Evolutionary conservation across 2,888 invertebrate species (phyloP).

Genomic region (Drepanosiphum platanoidis): DNA sequence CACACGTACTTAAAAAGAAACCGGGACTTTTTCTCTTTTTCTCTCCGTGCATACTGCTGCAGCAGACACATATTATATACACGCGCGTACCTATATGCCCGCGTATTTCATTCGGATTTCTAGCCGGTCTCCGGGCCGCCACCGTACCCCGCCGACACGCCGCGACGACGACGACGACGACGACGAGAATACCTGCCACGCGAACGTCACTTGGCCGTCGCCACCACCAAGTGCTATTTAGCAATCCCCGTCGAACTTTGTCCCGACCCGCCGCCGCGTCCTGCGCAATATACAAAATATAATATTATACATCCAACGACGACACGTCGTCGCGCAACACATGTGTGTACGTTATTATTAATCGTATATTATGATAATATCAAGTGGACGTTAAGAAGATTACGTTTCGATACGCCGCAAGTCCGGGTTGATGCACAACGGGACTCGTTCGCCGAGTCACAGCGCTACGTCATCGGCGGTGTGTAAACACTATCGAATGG

Average conservation of each 20-base stretch:
- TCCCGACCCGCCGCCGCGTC: neutral
- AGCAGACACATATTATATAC: neutral
- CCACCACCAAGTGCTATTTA: neutral
- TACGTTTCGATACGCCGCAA: neutral
- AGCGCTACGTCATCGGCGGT: neutral
- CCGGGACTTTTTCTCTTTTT: neutral
- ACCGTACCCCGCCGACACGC: neutral
- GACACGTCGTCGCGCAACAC: neutral
- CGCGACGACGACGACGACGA: no score
- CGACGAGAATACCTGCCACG: neutral
- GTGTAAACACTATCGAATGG: neutral
- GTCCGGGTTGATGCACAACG: neutral
- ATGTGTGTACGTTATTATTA: neutral
- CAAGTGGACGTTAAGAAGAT: neutral
- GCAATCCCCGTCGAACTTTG: neutral
- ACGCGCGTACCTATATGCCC: no score
- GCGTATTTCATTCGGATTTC: neutral
- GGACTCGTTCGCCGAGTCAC: neutral
- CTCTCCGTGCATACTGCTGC: neutral
- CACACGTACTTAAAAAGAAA: conserved; percentile 14
- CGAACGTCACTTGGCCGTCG: neutral
- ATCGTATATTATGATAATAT: neutral
- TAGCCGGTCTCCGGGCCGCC: neutral
- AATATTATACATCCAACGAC: no score
- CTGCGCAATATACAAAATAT: neutral